Evolutionary conservation across 2,113 vertebrate genomes (phyloP).

Genomic region (Platycercus adscitus): DNA sequence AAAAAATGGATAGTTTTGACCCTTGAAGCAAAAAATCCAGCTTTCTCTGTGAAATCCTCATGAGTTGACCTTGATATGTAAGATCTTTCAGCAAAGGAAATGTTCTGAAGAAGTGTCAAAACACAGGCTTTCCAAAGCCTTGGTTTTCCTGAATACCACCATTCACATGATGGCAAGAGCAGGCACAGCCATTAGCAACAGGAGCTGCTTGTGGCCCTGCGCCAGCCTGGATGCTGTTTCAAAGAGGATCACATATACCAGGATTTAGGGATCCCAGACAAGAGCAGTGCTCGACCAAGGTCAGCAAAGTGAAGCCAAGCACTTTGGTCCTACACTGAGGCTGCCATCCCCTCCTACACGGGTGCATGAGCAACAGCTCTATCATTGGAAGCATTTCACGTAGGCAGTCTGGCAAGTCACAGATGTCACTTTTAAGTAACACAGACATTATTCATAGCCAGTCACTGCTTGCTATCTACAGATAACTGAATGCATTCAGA

Average conservation of each 20-base stretch:
- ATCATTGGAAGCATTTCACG: conserved; percentile 51
- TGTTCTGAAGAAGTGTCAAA: background rate
- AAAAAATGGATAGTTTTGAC: background rate
- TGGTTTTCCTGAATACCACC: background rate
- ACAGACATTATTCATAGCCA: conserved; percentile 65
- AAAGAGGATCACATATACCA: fast-evolving
- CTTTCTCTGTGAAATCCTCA: background rate
- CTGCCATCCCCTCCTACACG: background rate
- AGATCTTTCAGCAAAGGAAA: background rate
- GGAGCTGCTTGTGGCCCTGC: fast-evolving
- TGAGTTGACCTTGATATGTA: background rate
- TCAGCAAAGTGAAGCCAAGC: background rate
- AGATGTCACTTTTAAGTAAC: conserved; percentile 60
- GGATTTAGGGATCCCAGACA: background rate
- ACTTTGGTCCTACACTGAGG: background rate
- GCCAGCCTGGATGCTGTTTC: background rate
- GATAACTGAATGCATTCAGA: conserved; percentile 57
- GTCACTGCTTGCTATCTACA: conserved; percentile 55
- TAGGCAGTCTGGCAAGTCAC: conserved; percentile 67
- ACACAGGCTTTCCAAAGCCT: background rate
- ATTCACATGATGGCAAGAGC: fast-evolving
- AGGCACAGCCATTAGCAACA: background rate
- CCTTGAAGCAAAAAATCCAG: background rate
- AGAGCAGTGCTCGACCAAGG: background rate
- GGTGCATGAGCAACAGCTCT: background rate